These are phyloP conservation scores for Hydrochoerus hydrochaeris DNA, from an alignment of 2,113 vertebrate species.

Conservation along the genomic window DNA sequence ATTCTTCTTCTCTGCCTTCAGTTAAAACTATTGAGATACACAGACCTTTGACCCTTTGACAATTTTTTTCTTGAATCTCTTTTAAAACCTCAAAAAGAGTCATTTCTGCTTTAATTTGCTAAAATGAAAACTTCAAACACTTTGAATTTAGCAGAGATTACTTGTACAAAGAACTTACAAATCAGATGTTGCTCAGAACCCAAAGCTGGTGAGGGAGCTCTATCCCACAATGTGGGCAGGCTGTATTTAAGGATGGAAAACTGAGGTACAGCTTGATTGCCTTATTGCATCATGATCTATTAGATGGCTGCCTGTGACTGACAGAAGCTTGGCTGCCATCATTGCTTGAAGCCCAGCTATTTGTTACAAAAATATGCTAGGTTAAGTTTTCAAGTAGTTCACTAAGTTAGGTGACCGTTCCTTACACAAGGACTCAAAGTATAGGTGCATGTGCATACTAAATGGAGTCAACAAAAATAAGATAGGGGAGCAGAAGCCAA, in stretches of 20 bases:
- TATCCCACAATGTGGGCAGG: background rate
- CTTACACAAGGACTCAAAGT: too few relatives aligned
- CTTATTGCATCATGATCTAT: background rate
- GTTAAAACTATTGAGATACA: background rate
- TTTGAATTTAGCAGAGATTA: background rate
- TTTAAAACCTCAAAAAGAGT: background rate
- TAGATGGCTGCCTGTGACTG: background rate
- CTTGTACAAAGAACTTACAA: background rate
- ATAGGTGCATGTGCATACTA: fast-evolving
- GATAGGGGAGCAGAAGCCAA: background rate
- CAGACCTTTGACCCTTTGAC: background rate
- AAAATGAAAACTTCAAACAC: background rate
- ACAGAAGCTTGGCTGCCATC: background rate
- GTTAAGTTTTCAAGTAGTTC: background rate
- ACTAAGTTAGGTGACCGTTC: too few relatives aligned
- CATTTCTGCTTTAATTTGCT: background rate
- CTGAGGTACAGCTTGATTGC: background rate
- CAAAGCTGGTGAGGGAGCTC: too few relatives aligned
- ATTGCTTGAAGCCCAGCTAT: background rate
- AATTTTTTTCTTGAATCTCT: background rate
- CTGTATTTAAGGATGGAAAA: background rate
- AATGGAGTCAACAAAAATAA: background rate
- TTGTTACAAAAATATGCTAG: background rate
- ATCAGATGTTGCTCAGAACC: background rate
- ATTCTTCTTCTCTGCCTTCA: background rate